These are phyloP conservation scores for Chelmon rostratus DNA, from an alignment of 2,797 vertebrate genomes.

Conservation along the genomic window DNA sequence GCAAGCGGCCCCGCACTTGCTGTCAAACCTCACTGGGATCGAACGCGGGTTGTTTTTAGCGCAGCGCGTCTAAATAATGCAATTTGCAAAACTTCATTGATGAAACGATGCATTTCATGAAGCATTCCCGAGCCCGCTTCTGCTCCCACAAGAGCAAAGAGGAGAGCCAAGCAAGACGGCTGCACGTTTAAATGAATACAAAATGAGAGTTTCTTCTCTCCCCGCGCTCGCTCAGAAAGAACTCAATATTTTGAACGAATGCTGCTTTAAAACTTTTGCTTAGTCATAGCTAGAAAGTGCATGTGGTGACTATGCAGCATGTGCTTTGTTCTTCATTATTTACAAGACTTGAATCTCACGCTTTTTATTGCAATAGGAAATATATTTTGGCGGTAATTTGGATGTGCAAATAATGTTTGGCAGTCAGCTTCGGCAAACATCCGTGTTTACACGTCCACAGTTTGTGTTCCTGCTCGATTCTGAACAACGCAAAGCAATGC, in stretches of 20 bases:
- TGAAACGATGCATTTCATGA: neutral
- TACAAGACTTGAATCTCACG: neutral
- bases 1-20: neutral
- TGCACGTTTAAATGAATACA: slow-evolving; percentile 25
- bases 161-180: neutral
- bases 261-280: slow-evolving; percentile 11
- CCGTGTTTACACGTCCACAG: slow-evolving; percentile 49
- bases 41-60: neutral
- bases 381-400: slow-evolving; percentile 38
- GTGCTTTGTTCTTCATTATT: no score
- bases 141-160: slow-evolving; percentile 5
- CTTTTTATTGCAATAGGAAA: neutral
- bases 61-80: slow-evolving; percentile 8
- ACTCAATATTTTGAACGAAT: neutral
- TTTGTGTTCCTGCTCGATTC: slow-evolving; percentile 71
- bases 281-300: neutral
- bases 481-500: slow-evolving; percentile 76
- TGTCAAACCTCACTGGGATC: neutral
- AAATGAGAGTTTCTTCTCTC: slow-evolving; percentile 1
- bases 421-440: slow-evolving; percentile 52
- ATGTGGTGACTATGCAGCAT: neutral
- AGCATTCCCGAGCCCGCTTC: neutral
- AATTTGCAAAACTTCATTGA: slow-evolving; percentile 4
- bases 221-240: neutral
- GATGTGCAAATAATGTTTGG: slow-evolving; percentile 18